These are phyloP conservation scores for Ooceraea biroi DNA, from an alignment of 1,140 invertebrate genomes.

Conservation along the genomic window DNA sequence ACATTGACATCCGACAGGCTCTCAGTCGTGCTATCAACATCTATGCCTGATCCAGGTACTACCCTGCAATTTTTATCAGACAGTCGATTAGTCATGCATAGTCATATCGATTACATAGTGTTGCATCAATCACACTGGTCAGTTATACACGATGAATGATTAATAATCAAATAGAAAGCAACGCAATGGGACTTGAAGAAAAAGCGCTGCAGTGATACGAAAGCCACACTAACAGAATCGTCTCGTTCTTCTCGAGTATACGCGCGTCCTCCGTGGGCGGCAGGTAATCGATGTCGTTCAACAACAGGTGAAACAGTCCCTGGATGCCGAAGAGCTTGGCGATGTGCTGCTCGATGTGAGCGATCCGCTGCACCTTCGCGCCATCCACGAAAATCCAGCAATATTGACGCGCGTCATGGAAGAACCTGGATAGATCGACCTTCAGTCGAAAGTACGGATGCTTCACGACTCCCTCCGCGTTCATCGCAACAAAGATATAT, in stretches of 20 bases:
- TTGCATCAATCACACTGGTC: no score
- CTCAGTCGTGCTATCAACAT: background rate
- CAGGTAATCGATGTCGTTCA: slow-evolving; percentile 74
- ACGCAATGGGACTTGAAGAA: background rate
- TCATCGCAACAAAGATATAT: background rate
- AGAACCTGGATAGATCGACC: slow-evolving; percentile 76
- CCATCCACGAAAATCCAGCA: slow-evolving; percentile 77
- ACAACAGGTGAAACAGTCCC: slow-evolving; percentile 76
- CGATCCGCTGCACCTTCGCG: slow-evolving; percentile 68
- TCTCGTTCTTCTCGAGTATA: slow-evolving; percentile 73
- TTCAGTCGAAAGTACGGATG: slow-evolving; percentile 76
- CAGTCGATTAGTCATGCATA: slow-evolving; percentile 4
- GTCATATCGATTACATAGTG: no score
- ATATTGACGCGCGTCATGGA: slow-evolving; percentile 71
- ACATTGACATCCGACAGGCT: background rate
- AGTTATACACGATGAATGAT: no score
- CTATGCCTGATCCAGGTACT: slow-evolving; percentile 69
- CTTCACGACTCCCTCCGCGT: background rate
- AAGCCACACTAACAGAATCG: slow-evolving; percentile 67
- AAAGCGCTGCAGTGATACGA: background rate
- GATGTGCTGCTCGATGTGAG: slow-evolving; percentile 74
- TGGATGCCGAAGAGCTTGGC: slow-evolving; percentile 72
- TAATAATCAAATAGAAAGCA: background rate
- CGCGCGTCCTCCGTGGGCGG: slow-evolving; percentile 79
- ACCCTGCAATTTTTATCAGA: slow-evolving; percentile 63